Percentiles rank a stretch among this genome's conserved stretches.
These are phyloP conservation scores for Drosophila tani DNA, from an alignment of 1,140 invertebrate species.

Conservation along the genomic window DNA sequence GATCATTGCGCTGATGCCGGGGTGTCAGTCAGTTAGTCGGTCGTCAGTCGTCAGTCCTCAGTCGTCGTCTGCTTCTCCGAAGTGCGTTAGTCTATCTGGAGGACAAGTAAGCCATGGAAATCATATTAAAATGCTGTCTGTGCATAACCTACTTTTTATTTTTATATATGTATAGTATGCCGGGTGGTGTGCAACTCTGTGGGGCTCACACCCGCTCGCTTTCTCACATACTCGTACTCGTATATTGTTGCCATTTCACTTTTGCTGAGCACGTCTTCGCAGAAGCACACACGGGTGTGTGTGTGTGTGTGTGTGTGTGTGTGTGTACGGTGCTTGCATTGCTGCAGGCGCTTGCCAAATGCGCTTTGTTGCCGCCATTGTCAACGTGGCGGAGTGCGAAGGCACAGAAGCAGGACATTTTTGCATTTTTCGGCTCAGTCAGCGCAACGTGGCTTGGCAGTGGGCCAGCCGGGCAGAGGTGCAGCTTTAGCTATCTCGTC, in stretches of 20 bases:
- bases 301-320: slow-evolving; percentile 32
- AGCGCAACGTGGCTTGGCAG: slow-evolving; percentile 76
- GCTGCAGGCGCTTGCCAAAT: slow-evolving; percentile 79
- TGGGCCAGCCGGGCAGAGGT: slow-evolving; percentile 31
- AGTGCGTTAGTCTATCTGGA: slow-evolving; percentile 46
- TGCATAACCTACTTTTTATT: slow-evolving; percentile 79
- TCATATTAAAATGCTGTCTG: slow-evolving; percentile 81
- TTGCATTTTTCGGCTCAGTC: slow-evolving; percentile 80
- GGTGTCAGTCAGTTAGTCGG: slow-evolving; percentile 41
- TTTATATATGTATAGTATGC: slow-evolving; percentile 34
- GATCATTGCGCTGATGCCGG: slow-evolving; percentile 39
- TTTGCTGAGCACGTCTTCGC: slow-evolving; percentile 73
- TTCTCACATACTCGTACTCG: slow-evolving; percentile 35
- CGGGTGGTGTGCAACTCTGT: slow-evolving; percentile 15
- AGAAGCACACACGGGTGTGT: slow-evolving; percentile 28
- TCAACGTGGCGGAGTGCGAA: slow-evolving; percentile 62
- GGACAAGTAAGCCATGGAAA: slow-evolving; percentile 70
- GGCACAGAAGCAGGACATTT: slow-evolving; percentile 48
- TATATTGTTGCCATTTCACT: slow-evolving; percentile 77
- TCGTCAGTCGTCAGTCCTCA: background rate
- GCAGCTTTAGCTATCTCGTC: slow-evolving; percentile 17
- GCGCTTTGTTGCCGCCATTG: slow-evolving; percentile 79
- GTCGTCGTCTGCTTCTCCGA: slow-evolving; percentile 11
- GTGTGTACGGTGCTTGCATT: slow-evolving; percentile 49
- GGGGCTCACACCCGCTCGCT: slow-evolving; percentile 22